phyloP scores from a whole-genome alignment of 2,797 vertebrate genomes.

The Myripristis murdjan region DNA sequence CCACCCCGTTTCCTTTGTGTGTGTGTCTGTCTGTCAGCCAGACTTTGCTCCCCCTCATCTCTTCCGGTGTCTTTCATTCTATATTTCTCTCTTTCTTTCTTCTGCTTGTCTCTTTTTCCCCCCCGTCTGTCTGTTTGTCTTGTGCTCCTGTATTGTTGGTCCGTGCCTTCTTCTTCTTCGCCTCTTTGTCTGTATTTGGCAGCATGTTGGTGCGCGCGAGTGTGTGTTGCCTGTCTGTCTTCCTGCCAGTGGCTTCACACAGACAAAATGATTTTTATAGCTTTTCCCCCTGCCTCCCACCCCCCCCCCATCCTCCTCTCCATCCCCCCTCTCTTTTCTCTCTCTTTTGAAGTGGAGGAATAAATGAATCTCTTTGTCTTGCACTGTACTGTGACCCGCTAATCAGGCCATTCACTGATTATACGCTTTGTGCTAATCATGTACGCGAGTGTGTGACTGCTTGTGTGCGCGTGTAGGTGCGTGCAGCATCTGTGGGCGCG shows the following conservation, averaged over 20 bases:
- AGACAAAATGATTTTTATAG: conserved; percentile 65
- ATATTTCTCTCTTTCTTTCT: conserved; percentile 10
- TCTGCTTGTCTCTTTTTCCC: background rate
- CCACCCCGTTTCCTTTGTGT: conserved; percentile 42
- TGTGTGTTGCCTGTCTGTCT: conserved; percentile 59
- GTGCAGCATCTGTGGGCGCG: conserved; percentile 43
- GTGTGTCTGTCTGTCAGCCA: conserved; percentile 23
- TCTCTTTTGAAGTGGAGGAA: conserved; percentile 55
- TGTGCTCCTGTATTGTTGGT: conserved; percentile 50
- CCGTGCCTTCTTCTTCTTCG: conserved; percentile 36
- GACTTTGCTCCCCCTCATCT: conserved; percentile 43
- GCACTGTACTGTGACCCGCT: conserved; percentile 68
- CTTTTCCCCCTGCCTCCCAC: conserved; percentile 52
- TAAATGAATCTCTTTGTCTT: conserved; percentile 79
- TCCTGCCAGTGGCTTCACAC: conserved; percentile 40
- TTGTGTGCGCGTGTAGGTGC: conserved; percentile 15
- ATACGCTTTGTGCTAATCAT: conserved; percentile 74
- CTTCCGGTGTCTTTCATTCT: conserved; percentile 38
- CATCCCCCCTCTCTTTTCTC: conserved; percentile 38
- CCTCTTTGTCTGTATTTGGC: conserved; percentile 68
- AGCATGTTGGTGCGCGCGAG: conserved; percentile 39
- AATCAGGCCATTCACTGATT: conserved; percentile 83
- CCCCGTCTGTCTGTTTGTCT: conserved; percentile 20
- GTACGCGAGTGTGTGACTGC: conserved; percentile 36
- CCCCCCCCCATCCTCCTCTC: conserved; percentile 46